These are phyloP conservation scores for Poeciliopsis infans DNA, from an alignment of 2,797 vertebrate genomes.

Conservation along the genomic window DNA sequence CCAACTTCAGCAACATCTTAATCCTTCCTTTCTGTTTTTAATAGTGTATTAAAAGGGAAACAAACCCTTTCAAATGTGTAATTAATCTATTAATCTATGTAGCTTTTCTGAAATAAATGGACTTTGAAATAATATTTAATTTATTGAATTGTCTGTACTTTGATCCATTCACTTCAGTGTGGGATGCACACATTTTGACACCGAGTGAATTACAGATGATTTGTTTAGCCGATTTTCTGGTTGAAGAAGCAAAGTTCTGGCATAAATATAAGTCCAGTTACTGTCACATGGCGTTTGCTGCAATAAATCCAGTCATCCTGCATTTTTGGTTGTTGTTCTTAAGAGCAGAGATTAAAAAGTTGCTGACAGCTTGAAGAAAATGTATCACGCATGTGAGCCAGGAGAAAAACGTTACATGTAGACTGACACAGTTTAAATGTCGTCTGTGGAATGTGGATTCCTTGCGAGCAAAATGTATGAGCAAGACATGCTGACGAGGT, in stretches of 20 bases:
- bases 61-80: too few relatives aligned
- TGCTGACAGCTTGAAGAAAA: neutral
- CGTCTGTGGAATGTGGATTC: neutral
- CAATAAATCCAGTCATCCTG: slow-evolving; percentile 1
- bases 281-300: neutral
- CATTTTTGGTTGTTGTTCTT: neutral
- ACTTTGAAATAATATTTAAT: neutral
- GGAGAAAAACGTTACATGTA: neutral
- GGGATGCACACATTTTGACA: neutral
- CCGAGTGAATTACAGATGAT: neutral
- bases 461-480: neutral
- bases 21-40: neutral
- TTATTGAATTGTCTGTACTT: neutral
- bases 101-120: neutral
- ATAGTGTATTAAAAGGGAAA: too few relatives aligned
- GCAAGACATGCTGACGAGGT: neutral
- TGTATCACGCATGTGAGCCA: neutral
- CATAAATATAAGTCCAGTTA: neutral
- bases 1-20: neutral
- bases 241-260: neutral
- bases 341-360: neutral
- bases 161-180: neutral
- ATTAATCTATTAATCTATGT: too few relatives aligned
- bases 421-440: neutral
- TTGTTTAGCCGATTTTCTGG: neutral